Evolutionary conservation across 1,140 invertebrate species (phyloP).

Genomic region (Zaprionus nigranus): DNA sequence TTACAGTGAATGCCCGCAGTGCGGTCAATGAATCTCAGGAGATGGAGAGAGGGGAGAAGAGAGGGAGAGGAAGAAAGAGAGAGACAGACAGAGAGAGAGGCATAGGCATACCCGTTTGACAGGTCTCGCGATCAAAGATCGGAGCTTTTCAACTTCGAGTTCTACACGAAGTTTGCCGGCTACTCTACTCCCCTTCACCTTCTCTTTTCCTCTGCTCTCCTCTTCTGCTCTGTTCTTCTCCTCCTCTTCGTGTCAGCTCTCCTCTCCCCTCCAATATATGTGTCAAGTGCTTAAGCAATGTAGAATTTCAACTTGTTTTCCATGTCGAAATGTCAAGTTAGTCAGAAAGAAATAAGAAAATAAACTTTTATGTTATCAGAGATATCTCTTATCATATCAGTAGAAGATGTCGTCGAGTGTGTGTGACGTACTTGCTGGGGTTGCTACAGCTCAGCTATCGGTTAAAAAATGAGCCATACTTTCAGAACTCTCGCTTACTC

Average conservation of each 20-base stretch:
- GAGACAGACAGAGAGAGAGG: background rate
- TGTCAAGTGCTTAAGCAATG: conserved; percentile 61
- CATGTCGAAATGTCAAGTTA: conserved; percentile 33
- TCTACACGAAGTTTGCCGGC: conserved; percentile 41
- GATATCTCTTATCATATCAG: conserved; percentile 50
- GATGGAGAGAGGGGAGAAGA: background rate
- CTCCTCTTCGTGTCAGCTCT: background rate
- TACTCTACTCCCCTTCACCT: background rate
- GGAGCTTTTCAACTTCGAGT: conserved; percentile 39
- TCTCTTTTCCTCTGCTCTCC: background rate
- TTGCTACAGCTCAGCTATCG: background rate
- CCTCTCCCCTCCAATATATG: conserved; percentile 46
- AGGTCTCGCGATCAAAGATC: conserved; percentile 52
- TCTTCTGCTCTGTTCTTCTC: background rate
- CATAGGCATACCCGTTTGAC: conserved; percentile 47
- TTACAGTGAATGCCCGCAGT: conserved; percentile 30
- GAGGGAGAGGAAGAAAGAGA: background rate
- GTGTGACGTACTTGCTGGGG: conserved; percentile 15
- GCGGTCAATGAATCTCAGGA: conserved; percentile 66
- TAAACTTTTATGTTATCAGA: background rate
- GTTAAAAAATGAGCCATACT: background rate
- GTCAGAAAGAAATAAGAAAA: background rate
- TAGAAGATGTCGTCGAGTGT: background rate
- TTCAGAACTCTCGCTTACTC: conserved; percentile 28
- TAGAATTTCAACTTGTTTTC: conserved; percentile 31